Evolutionary conservation across 2,113 vertebrate species (phyloP).

Genomic region (Osmerus eperlanus): DNA sequence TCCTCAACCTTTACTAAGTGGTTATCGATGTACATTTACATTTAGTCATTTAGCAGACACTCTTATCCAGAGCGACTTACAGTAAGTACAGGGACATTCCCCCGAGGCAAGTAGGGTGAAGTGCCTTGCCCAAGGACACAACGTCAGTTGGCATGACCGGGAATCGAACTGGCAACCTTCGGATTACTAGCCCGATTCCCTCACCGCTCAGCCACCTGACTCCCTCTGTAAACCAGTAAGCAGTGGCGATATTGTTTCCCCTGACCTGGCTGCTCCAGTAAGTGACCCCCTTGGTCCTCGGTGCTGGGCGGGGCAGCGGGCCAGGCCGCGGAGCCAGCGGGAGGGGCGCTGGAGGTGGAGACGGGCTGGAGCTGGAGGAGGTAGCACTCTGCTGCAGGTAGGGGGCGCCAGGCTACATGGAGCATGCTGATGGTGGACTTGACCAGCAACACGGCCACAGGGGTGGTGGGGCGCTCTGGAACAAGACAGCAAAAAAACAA

Average conservation of each 20-base stretch:
- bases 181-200: too few relatives aligned
- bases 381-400: slow-evolving; percentile 89
- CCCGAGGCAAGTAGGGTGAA: too few relatives aligned
- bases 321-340: slow-evolving; percentile 3
- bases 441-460: slow-evolving; percentile 87
- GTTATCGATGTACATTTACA: too few relatives aligned
- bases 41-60: too few relatives aligned
- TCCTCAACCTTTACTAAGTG: not conserved
- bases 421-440: slow-evolving; percentile 92
- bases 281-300: slow-evolving; percentile 13
- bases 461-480: slow-evolving; percentile 82
- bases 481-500: slow-evolving; percentile 22
- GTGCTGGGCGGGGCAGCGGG: not conserved
- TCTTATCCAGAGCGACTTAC: too few relatives aligned
- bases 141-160: too few relatives aligned
- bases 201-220: too few relatives aligned
- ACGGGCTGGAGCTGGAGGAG: slow-evolving; percentile 86
- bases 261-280: slow-evolving; percentile 26
- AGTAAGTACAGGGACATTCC: too few relatives aligned
- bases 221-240: not conserved
- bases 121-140: too few relatives aligned
- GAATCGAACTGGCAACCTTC: too few relatives aligned
- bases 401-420: slow-evolving; percentile 93
- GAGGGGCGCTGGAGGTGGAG: slow-evolving; percentile 11
- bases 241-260: too few relatives aligned